Base-by-base conservation (phyloP, 1,140 invertebrate species). In the Sarcophaga peregrina region DNA sequence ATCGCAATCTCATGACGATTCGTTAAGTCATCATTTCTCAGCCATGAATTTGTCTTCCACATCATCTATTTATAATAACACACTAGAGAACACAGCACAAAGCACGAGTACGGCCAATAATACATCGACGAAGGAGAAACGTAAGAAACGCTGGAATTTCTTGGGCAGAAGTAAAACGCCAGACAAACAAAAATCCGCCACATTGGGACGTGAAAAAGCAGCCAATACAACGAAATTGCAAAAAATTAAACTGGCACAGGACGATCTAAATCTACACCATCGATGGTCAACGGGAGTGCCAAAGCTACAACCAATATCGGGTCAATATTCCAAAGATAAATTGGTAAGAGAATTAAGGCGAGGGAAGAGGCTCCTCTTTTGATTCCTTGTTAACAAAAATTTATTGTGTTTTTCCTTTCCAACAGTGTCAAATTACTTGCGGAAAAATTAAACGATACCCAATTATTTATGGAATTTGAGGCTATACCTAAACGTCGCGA, bases 401-500 rank as follows among this genome's bases (percentile, higher is more conserved):
- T 50, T 5, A 50, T 47, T 11, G 58, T 82, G 54, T 78, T 83
- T 84, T 82, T 86, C 85, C 83, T 83, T 86, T 85, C 85, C 91
- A 92, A 15, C 90, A 96, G 96, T 95, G 95, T 87, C 94, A 95
- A 91, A 91, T 96, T 82, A n/a, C 91, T 97, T 48, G 95, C 97
- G 90, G 94, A 93, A 83, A 96, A 96, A 87, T 92, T 97, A 85
- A 92, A 93, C 5, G 96, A 96, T 87, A 94, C 94, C 81, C 95
- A 96, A 86, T 92, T 98, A 3, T 94, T 96, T 86, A 94, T 95
- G 88, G 96, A 97, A 89, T 98, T 97, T 92, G 96, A 97, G 88
- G 93, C 95, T 85, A 96, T 97, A 86, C 95, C 95, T 0, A 96
- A 96, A 88, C 94, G 95, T 73, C 94, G 96, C 75, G 92, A 93